A percentile compares a stretch with the other conserved stretches of the same genome.
Evolutionary conservation across 2,888 invertebrate genomes (phyloP).

Genomic region (Mesorhabditis sp.): DNA sequence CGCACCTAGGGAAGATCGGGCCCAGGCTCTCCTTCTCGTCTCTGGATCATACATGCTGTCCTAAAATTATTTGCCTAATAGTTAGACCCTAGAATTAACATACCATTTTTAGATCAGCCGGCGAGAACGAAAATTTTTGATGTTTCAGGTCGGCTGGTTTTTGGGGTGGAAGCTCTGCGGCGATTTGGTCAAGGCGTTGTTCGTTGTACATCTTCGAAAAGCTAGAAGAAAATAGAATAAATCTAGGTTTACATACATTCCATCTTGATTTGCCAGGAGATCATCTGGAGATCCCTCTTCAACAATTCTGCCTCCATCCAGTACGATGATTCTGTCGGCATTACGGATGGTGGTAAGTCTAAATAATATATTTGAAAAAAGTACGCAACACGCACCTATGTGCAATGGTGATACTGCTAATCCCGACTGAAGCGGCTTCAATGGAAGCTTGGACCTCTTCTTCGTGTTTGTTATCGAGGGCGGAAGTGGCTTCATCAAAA

Average conservation of each 20-base stretch:
- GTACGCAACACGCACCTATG: conserved; percentile 28
- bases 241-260: conserved; percentile 35
- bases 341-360: conserved; percentile 46
- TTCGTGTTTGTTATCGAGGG: conserved; percentile 52
- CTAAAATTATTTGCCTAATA: no score
- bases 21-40: conserved; percentile 46
- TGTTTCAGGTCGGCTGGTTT: conserved; percentile 24
- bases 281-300: conserved; percentile 54
- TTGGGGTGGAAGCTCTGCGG: conserved; percentile 18
- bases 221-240: conserved; percentile 5
- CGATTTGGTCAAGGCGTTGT: conserved; percentile 41
- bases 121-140: conserved; percentile 3
- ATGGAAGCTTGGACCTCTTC: conserved; percentile 55
- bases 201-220: conserved; percentile 39
- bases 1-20: conserved; percentile 48
- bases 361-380: background rate
- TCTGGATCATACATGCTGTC: conserved; percentile 28
- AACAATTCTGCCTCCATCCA: conserved; percentile 50
- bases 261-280: conserved; percentile 35
- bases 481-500: conserved; percentile 53
- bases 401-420: conserved; percentile 55
- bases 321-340: conserved; percentile 51
- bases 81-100: no score
- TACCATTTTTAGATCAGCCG: no score
- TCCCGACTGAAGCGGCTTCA: conserved; percentile 51